A percentile compares a stretch with the other conserved stretches of the same genome.
These are phyloP conservation scores for Vireo griseus DNA, from an alignment of 2,797 vertebrate species.

Conservation along the genomic window DNA sequence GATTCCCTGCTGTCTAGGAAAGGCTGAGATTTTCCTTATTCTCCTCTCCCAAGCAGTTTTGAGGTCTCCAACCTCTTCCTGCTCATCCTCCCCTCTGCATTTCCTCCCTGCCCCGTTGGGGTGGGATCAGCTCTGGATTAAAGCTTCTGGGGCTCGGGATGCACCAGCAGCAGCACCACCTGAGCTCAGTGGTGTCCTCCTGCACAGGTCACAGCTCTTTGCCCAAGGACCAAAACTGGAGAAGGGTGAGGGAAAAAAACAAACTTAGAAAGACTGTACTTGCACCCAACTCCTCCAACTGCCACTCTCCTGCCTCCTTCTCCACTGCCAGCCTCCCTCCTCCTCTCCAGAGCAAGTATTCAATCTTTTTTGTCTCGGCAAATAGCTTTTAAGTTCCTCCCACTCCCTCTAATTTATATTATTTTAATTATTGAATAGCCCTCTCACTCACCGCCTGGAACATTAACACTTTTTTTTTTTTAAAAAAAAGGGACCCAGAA, in stretches of 20 bases:
- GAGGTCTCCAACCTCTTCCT: not conserved
- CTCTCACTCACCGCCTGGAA: slow-evolving; percentile 52
- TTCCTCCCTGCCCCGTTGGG: accelerated
- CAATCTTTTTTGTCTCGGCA: slow-evolving; percentile 57
- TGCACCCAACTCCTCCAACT: not conserved
- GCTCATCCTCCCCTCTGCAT: accelerated
- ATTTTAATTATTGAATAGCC: slow-evolving; percentile 75
- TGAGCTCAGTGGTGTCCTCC: not conserved
- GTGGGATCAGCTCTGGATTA: not conserved
- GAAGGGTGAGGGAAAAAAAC: not conserved
- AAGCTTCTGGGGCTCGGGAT: not conserved
- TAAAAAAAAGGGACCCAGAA: slow-evolving; percentile 28
- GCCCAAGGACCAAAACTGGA: not conserved
- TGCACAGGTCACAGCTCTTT: not conserved
- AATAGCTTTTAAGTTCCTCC: slow-evolving; percentile 71
- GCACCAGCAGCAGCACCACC: not conserved
- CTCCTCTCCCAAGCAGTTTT: not conserved
- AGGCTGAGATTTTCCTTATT: not conserved
- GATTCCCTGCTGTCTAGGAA: not conserved
- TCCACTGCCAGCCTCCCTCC: not conserved
- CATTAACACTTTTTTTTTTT: slow-evolving; percentile 12
- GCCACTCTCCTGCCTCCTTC: slow-evolving; percentile 2
- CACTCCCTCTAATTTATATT: slow-evolving; percentile 63
- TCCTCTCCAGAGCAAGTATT: slow-evolving; percentile 19
- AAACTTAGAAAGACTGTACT: not conserved